Base-by-base conservation (phyloP, 1,140 invertebrate species). In the Scaptomyza pallida region DNA sequence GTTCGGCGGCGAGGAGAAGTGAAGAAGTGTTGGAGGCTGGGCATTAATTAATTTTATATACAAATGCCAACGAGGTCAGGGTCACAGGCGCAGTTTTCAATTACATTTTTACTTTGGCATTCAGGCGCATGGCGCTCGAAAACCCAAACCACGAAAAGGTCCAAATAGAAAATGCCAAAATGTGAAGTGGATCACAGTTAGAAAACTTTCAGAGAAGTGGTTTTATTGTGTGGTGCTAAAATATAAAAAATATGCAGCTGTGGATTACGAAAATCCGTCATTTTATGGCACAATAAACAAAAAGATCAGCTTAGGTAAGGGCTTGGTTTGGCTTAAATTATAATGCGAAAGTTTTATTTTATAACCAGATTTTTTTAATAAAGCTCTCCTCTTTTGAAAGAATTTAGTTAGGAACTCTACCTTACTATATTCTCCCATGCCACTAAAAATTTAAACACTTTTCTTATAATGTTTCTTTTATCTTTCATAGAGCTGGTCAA, bases 401-500 rank as follows among this genome's bases (percentile, higher is more conserved):
- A n/a, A n/a, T n/a, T n/a, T n/a, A n/a, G n/a, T n/a, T n/a, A n/a
- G n/a, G n/a, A n/a, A n/a, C n/a, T n/a, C n/a, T n/a, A n/a, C n/a
- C n/a, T n/a, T n/a, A n/a, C n/a, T n/a, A n/a, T n/a, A n/a, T 21
- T 21, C 4, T 4, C 21, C 21, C 21, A 21, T n/a, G n/a, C n/a
- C n/a, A 21, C 21, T 4, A 21, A 21, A 21, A 2, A 21, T 2
- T 21, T 4, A 21, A 21, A 21, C 21, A 21, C 2, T 50, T 43
- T 48, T 16, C 41, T 45, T 35, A 26, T 50, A 8, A 8, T 68
- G 51, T 51, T 44, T 45, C 26, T 43, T 15, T 43, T 65, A 30
- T 64, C 78, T 61, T 6, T 6, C 10, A 8, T 92, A 96, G 96
- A 97, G 90, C 95, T 96, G 35, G 93, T 97, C 33, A 95, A 96